Conservation (phyloP, 2,888 invertebrate genomes). For the Lucinisca nassula region DNA sequence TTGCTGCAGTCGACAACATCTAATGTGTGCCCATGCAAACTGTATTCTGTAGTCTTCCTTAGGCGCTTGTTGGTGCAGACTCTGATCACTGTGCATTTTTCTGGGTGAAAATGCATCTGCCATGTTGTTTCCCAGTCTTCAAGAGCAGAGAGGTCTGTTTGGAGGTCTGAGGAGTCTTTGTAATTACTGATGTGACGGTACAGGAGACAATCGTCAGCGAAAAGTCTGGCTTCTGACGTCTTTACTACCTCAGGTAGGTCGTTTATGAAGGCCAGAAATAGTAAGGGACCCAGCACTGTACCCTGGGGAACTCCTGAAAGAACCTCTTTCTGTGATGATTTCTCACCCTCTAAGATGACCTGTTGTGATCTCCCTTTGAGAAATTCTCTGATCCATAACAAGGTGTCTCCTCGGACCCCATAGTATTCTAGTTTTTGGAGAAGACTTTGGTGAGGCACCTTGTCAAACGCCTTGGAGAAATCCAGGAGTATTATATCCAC, state of each 20-base stretch:
- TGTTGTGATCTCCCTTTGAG: too few species aligned
- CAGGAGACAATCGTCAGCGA: not conserved
- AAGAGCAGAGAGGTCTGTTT: constrained; percentile 19
- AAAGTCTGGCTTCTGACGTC: not conserved
- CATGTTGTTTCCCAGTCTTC: constrained; percentile 35
- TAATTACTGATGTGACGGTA: not conserved
- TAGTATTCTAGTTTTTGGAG: too few species aligned
- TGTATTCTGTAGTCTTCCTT: not conserved
- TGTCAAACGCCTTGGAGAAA: too few species aligned
- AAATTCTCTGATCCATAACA: too few species aligned
- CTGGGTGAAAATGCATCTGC: constrained; percentile 46
- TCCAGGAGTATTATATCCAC: too few species aligned
- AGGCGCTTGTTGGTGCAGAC: not conserved
- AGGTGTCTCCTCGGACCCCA: too few species aligned
- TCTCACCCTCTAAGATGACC: too few species aligned
- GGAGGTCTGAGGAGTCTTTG: constrained; percentile 4
- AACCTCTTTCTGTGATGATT: too few species aligned
- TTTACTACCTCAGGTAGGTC: not conserved
- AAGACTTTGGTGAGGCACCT: too few species aligned
- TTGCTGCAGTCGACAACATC: not conserved
- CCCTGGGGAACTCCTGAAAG: too few species aligned
- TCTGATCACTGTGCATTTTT: constrained; percentile 35
- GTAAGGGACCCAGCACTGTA: too few species aligned
- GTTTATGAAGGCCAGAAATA: too few species aligned
- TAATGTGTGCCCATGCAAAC: not conserved